Evolutionary conservation across 1,140 invertebrate genomes (phyloP).

Genomic region (Polyergus mexicanus): DNA sequence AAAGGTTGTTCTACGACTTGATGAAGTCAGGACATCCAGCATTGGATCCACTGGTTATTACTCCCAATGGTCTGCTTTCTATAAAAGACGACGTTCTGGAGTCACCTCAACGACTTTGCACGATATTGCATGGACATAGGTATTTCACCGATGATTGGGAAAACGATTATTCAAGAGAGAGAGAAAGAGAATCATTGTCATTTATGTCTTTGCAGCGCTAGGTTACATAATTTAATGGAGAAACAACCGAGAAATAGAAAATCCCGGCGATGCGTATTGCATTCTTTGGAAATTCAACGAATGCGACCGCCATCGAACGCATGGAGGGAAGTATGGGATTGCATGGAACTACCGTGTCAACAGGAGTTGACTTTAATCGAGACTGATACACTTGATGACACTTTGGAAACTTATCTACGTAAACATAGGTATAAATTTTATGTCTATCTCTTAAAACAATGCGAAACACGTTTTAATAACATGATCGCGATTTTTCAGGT

Average conservation of each 20-base stretch:
- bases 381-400: conserved; percentile 92
- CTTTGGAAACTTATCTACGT: conserved; percentile 94
- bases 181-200: conserved; percentile 1
- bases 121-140: conserved; percentile 95
- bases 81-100: conserved; percentile 92
- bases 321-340: conserved; percentile 95
- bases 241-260: conserved; percentile 95
- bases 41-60: conserved; percentile 92
- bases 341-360: conserved; percentile 93
- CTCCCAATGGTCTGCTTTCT: conserved; percentile 90
- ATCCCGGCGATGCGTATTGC: conserved; percentile 93
- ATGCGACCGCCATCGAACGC: conserved; percentile 90
- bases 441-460: not conserved
- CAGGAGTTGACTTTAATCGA: conserved; percentile 95
- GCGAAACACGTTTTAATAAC: conserved; percentile 20
- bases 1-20: conserved; percentile 94
- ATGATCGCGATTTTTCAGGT: conserved; percentile 87
- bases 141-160: conserved; percentile 81
- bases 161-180: not conserved
- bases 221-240: conserved; percentile 92
- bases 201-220: conserved; percentile 87
- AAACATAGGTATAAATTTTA: conserved; percentile 91
- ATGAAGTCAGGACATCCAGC: conserved; percentile 93
- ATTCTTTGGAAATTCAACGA: conserved; percentile 95
- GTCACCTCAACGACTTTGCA: conserved; percentile 92